Evolutionary conservation across 2,888 invertebrate genomes (phyloP).

Genomic region (Callinectes sapidus): DNA sequence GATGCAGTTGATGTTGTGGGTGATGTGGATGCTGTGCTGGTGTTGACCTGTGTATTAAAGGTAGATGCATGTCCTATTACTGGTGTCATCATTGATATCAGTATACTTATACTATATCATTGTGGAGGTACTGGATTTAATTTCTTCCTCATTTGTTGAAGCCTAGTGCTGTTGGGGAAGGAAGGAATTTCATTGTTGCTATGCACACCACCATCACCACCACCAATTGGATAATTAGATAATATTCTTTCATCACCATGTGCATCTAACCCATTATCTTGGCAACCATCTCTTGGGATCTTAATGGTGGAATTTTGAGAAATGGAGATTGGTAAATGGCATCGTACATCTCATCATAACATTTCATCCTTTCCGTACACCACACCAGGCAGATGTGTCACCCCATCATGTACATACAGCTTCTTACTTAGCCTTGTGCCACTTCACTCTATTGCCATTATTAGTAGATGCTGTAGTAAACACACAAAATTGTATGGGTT

Average conservation of each 20-base stretch:
- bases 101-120: background rate
- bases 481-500: background rate
- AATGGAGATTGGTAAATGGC: background rate
- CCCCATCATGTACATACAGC: background rate
- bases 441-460: background rate
- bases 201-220: background rate
- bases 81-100: background rate
- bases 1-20: background rate
- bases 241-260: background rate
- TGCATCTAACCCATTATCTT: background rate
- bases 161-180: background rate
- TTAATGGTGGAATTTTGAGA: background rate
- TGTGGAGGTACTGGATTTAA: background rate
- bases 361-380: background rate
- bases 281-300: background rate
- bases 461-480: background rate
- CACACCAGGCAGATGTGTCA: background rate
- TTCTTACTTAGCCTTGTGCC: background rate
- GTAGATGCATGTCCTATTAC: background rate
- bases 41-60: background rate
- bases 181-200: background rate
- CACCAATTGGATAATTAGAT: background rate
- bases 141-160: background rate
- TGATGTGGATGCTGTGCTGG: background rate
- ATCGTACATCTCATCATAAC: background rate